These are phyloP conservation scores for Copidosoma floridanum DNA, from an alignment of 1,140 invertebrate species.

Conservation along the genomic window DNA sequence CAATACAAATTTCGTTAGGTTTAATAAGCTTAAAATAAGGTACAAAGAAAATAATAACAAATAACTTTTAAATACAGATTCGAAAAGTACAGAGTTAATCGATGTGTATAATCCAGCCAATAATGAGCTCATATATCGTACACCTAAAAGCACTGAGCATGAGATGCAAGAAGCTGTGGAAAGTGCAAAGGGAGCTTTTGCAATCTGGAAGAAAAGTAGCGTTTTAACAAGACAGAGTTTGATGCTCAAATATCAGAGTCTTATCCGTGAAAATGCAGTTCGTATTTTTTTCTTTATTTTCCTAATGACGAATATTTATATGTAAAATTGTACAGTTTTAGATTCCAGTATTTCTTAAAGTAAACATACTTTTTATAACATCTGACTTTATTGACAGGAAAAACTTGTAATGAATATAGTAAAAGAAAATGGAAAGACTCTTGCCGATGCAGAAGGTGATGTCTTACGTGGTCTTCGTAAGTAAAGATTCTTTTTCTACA, in stretches of 20 bases:
- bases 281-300: too few species aligned
- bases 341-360: too few species aligned
- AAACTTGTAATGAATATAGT: constrained; percentile 91
- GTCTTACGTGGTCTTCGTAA: constrained; percentile 94
- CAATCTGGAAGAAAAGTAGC: constrained; percentile 88
- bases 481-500: constrained; percentile 41
- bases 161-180: constrained; percentile 93
- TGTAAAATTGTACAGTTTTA: too few species aligned
- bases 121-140: constrained; percentile 77
- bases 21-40: neutral
- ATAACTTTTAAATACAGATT: constrained; percentile 62
- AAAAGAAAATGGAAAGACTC: constrained; percentile 95
- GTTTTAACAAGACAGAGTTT: constrained; percentile 91
- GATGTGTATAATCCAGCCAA: constrained; percentile 93
- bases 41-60: neutral
- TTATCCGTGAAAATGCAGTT: constrained; percentile 77
- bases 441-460: constrained; percentile 96
- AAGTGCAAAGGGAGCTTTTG: constrained; percentile 80
- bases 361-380: too few species aligned
- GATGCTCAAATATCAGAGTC: constrained; percentile 88
- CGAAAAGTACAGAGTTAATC: constrained; percentile 88
- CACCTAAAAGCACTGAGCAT: constrained; percentile 84
- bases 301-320: too few species aligned
- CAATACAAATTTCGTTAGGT: too few species aligned
- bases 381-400: too few species aligned